phyloP scores from a whole-genome alignment of 1,140 invertebrate species.

The Helicoverpa armigera region DNA sequence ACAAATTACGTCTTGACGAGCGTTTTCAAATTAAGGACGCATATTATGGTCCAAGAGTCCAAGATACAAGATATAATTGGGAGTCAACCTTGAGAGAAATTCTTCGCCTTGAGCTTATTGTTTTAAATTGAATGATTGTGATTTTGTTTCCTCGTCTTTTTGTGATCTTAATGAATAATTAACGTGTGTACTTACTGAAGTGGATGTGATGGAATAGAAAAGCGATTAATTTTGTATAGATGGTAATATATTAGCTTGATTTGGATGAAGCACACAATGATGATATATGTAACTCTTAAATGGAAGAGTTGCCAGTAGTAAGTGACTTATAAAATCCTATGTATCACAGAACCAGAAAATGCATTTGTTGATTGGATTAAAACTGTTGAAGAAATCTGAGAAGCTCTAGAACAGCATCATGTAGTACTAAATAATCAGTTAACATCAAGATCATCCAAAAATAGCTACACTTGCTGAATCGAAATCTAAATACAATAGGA shows the following conservation, averaged over 20 bases:
- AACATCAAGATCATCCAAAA: not conserved
- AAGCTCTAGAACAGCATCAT: too few relatives aligned
- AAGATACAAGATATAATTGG: conserved; percentile 8
- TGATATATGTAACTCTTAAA: too few relatives aligned
- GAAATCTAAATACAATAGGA: not conserved
- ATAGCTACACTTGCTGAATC: not conserved
- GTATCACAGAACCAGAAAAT: too few relatives aligned
- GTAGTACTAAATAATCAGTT: not conserved
- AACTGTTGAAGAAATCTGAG: too few relatives aligned
- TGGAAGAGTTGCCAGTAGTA: too few relatives aligned
- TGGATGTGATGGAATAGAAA: too few relatives aligned
- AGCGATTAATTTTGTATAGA: too few relatives aligned
- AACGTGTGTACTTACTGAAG: not conserved
- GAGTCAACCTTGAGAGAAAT: conserved; percentile 29
- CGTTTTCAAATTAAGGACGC: conserved; percentile 4
- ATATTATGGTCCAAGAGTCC: conserved; percentile 3
- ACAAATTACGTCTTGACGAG: conserved; percentile 1
- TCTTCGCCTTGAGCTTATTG: conserved; percentile 18
- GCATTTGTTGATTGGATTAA: too few relatives aligned
- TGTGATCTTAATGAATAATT: not conserved
- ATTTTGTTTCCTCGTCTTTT: not conserved
- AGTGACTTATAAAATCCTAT: too few relatives aligned
- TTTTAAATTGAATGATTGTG: conserved; percentile 38
- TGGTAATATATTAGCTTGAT: too few relatives aligned
- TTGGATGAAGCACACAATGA: too few relatives aligned